A percentile compares a stretch with the other conserved stretches of the same genome.
These are phyloP conservation scores for Torymus auratus DNA, from an alignment of 2,888 invertebrate species.

Conservation along the genomic window DNA sequence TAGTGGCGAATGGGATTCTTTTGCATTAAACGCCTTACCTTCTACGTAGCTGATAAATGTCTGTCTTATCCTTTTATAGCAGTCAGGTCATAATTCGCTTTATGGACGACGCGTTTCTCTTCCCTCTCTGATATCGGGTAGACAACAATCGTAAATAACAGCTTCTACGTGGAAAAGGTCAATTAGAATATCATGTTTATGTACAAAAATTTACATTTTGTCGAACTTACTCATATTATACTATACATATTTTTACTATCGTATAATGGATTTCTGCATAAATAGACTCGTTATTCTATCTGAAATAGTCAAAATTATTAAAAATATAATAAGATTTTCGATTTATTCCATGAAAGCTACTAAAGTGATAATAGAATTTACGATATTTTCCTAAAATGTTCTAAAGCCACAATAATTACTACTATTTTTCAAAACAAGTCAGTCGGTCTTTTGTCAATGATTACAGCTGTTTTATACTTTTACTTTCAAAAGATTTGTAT, in stretches of 20 bases:
- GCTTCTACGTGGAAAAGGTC: constrained; percentile 49
- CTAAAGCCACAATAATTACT: too few relatives aligned
- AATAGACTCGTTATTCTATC: too few relatives aligned
- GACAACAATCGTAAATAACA: constrained; percentile 70
- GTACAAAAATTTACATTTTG: constrained; percentile 20
- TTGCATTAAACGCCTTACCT: constrained; percentile 60
- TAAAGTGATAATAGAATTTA: too few relatives aligned
- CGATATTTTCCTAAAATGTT: too few relatives aligned
- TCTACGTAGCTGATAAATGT: constrained; percentile 71
- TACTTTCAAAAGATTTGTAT: neutral
- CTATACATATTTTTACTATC: neutral
- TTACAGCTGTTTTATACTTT: too few relatives aligned
- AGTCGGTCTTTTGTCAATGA: too few relatives aligned
- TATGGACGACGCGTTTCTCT: constrained; percentile 66
- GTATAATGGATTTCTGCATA: too few relatives aligned
- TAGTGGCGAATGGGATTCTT: constrained; percentile 28
- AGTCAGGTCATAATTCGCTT: constrained; percentile 70
- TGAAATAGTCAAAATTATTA: too few relatives aligned
- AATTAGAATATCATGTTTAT: constrained; percentile 54
- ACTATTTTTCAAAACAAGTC: too few relatives aligned
- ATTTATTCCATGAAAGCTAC: too few relatives aligned
- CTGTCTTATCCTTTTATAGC: constrained; percentile 73
- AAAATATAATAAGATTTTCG: too few relatives aligned
- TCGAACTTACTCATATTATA: neutral
- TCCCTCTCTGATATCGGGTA: constrained; percentile 64